Percentiles rank a stretch among this genome's conserved stretches.
Evolutionary conservation across 2,113 vertebrate genomes (phyloP).

Genomic region (Glaucomys volans): DNA sequence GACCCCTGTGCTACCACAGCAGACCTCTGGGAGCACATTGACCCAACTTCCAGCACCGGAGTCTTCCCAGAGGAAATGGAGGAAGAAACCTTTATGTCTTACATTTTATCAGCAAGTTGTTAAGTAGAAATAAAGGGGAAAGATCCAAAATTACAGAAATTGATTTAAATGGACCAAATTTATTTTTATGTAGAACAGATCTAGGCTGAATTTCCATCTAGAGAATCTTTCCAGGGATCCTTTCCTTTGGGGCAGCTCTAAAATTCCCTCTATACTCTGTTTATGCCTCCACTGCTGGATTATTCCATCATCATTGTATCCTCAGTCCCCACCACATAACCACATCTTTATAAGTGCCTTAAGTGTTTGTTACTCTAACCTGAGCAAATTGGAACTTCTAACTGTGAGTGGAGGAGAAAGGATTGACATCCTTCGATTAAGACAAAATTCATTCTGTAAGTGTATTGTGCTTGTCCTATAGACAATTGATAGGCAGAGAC

Average conservation of each 20-base stretch:
- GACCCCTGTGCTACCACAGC: neutral
- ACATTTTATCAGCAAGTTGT: conserved; percentile 1
- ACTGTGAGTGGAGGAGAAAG: neutral
- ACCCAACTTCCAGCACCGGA: neutral
- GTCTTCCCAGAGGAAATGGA: neutral
- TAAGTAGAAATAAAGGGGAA: neutral
- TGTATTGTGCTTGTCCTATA: neutral
- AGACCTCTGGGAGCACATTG: neutral
- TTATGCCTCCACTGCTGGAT: neutral
- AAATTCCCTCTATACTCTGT: neutral
- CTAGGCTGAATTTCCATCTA: neutral
- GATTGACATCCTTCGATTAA: neutral
- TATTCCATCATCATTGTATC: neutral
- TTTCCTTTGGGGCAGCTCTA: neutral
- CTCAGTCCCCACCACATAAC: neutral
- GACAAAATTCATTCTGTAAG: neutral
- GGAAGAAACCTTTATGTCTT: neutral
- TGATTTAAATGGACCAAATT: neutral
- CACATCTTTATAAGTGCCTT: neutral
- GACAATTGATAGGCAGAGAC: neutral
- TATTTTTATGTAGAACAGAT: neutral
- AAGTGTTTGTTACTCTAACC: neutral
- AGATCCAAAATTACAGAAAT: conserved; percentile 16
- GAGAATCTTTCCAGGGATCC: neutral
- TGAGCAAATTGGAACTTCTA: conserved; percentile 4